Evolutionary conservation across 2,797 vertebrate genomes (phyloP).

Genomic region (Hemitrygon akajei): DNA sequence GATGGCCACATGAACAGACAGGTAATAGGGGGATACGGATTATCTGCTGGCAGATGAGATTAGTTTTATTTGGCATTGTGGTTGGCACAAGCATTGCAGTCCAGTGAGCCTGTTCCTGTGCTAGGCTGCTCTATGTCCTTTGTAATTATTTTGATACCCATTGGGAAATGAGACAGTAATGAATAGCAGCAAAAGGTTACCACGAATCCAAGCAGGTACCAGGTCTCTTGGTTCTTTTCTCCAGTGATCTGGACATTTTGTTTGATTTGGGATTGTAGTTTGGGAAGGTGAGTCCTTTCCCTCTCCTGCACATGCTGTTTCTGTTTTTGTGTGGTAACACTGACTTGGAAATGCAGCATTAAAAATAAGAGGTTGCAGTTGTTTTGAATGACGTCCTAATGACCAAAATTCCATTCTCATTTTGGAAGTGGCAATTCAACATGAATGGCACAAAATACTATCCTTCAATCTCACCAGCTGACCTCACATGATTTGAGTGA

Average conservation of each 20-base stretch:
- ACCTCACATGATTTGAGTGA: neutral
- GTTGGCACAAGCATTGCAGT: too few species aligned
- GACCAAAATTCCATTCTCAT: neutral
- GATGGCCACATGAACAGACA: too few species aligned
- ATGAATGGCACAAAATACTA: neutral
- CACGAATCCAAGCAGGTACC: neutral
- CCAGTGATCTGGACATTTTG: neutral
- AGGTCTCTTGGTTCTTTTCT: neutral
- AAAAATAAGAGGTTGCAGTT: neutral
- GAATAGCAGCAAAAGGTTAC: neutral
- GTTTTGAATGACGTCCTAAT: neutral
- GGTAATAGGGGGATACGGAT: too few species aligned
- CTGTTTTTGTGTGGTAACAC: neutral
- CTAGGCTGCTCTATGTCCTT: too few species aligned
- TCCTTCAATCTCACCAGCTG: neutral
- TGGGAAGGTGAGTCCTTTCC: neutral
- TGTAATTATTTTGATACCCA: neutral
- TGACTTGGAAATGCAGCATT: neutral
- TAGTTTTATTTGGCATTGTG: too few species aligned
- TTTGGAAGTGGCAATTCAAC: neutral
- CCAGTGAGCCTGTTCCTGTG: too few species aligned
- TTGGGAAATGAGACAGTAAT: neutral
- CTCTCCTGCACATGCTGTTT: neutral
- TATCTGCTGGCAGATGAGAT: too few species aligned
- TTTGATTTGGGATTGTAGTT: neutral